Percentiles rank a stretch among this genome's conserved stretches.
Conservation (phyloP, 2,113 vertebrate genomes). For the zebrafish (Danio rerio) region DNA sequence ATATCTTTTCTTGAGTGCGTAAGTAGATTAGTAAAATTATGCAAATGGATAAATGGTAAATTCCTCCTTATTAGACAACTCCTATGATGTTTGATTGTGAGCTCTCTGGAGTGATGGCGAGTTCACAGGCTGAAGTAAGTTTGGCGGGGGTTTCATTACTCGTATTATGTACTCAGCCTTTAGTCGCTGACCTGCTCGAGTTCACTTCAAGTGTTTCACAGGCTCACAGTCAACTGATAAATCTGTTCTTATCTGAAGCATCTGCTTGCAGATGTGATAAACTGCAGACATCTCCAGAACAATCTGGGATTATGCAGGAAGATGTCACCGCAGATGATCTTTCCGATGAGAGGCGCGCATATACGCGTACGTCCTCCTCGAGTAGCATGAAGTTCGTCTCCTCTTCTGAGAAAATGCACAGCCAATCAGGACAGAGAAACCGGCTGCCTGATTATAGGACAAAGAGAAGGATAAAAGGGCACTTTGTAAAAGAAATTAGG, state of each 20-base stretch:
- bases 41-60: conserved; percentile 28
- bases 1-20: conserved; percentile 25
- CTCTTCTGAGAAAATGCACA: conserved; percentile 37
- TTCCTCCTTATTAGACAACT: conserved; percentile 27
- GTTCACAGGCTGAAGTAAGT: conserved; percentile 18
- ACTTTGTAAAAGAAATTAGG: conserved; percentile 68
- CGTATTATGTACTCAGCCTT: conserved; percentile 25
- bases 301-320: conserved; percentile 35
- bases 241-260: neutral
- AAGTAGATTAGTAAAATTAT: conserved; percentile 35
- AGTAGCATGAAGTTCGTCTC: neutral
- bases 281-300: conserved; percentile 5
- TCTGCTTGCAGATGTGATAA: no score
- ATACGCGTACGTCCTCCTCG: neutral
- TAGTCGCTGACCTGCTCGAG: neutral
- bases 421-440: conserved; percentile 31
- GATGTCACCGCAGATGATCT: conserved; percentile 27
- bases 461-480: conserved; percentile 63
- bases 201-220: conserved; percentile 38
- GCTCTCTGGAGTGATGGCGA: conserved; percentile 29
- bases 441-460: conserved; percentile 41
- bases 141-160: conserved; percentile 43
- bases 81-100: conserved; percentile 38
- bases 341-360: conserved; percentile 37
- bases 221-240: conserved; percentile 22